These are phyloP conservation scores for Tinamus major DNA, from an alignment of 2,797 vertebrate species.

Conservation along the genomic window DNA sequence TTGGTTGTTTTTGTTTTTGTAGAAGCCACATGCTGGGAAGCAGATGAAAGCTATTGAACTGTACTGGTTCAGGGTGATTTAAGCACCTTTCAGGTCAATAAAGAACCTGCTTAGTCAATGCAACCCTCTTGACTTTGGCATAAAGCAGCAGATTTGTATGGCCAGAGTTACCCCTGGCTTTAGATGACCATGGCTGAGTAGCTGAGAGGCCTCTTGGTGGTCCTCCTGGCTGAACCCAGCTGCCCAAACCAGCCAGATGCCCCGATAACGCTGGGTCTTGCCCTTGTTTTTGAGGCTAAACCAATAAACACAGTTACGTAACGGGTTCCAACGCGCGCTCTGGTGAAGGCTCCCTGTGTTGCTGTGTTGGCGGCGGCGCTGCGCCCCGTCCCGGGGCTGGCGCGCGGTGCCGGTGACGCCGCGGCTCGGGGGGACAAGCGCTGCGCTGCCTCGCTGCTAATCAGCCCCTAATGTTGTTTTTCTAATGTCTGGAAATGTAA, in stretches of 20 bases:
- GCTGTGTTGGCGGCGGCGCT: too few relatives aligned
- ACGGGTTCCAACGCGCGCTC: constrained; percentile 63
- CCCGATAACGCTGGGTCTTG: constrained; percentile 42
- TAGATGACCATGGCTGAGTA: not conserved
- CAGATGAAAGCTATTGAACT: constrained; percentile 54
- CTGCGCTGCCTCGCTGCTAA: not conserved
- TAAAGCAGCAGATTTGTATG: not conserved
- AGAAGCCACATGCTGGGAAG: constrained; percentile 3
- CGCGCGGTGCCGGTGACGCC: too few relatives aligned
- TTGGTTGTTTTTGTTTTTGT: not conserved
- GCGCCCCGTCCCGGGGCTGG: too few relatives aligned
- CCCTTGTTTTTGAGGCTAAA: constrained; percentile 45
- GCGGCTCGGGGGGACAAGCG: not conserved
- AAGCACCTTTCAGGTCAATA: constrained; percentile 46
- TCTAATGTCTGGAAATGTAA: not conserved
- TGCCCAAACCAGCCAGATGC: constrained; percentile 59
- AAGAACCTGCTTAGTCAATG: not conserved
- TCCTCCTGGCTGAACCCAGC: constrained; percentile 40
- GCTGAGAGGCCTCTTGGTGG: constrained; percentile 43
- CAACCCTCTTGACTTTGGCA: not conserved
- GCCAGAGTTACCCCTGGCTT: constrained; percentile 23
- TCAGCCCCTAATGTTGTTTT: not conserved
- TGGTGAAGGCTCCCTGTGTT: not conserved
- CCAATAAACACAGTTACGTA: constrained; percentile 61
- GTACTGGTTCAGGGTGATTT: constrained; percentile 34